Evolutionary conservation across 2,888 invertebrate genomes (phyloP), one percentile per base, ranked within the genome.

Genomic region (Hydriomena furcata): DNA sequence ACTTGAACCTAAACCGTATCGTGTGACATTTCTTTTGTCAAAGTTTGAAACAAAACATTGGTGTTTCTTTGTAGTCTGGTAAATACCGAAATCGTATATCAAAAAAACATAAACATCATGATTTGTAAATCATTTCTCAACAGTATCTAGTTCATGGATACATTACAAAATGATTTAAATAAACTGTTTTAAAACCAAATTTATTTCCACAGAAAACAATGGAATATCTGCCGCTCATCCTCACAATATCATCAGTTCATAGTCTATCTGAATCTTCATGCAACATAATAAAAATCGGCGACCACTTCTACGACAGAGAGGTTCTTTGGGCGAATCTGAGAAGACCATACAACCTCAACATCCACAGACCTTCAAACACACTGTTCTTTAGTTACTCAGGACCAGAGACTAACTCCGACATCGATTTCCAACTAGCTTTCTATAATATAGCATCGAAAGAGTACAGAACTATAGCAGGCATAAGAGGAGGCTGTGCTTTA

Each of bases 311-410:
- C 37, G 72, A 79, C 0, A 72, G 61, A 40, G 64, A 79, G 8
- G n/a, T 73, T 0, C 48, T 85, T 0, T 75, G 77, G 73, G 55
- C 63, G 0, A 66, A 74, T 2, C 42, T 68, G 1, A 76, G 79
- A 8, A 68, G 74, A 47, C 79, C 85, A 0, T 75, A 75, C 55
- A 82, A 79, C 47, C 51, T 86, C 1, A 73, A 71, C 12, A 58
- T 81, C 0, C 79, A 84, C 24, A 83, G 65, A 50, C 30, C 62
- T 0, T 65, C 77, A 0, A 84, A 84, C 6, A 72, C 63, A 0
- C 31, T 86, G 0, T 79, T 82, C 44, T 86, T 86, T 40, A 79
- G 79, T 27, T 79, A 74, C 35, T 74, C 80, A 0, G 44, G 67
- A 0, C 65, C 73, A 7, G 79, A 81, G 27, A 70, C 71, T 0